Evolutionary conservation across 2,888 invertebrate species (phyloP), one percentile per base, ranked within the genome.

Genomic region (Dynastes tityus): DNA sequence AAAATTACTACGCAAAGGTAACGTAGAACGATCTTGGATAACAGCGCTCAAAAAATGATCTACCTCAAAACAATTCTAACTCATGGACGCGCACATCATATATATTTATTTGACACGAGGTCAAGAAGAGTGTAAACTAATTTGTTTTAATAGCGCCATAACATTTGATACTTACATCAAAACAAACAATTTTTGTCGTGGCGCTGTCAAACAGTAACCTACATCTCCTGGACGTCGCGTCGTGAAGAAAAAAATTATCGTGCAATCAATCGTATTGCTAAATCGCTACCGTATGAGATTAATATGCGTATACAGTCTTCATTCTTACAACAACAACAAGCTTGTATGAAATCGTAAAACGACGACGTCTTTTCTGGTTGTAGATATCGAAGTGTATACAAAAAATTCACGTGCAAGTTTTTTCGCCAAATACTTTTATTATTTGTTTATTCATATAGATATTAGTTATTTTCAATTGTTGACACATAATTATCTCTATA

Each of bases 91-190:
- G 45, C 11, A 32, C 8, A 58, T 73, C 45, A 11, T 2, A 58
- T 27, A 22, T 73, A 73, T 73, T 58, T 73, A 58, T 73, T 73
- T 40, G 37, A 58, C 58, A 73, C 55, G 58, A 73, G 73, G 73
- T 73, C 73, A 73, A 40, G 16, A 58, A 11, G 37, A 73, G 16
- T 73, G 58, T 71, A 55, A 71, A 71, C 73, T 9, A 58, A 73
- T 55, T 73, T 73, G 73, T 73, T 58, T 40, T 61, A 58, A 32
- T 37, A 58, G 55, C 58, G 58, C 73, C 73, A 73, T 51, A 58
- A 58, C 58, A 55, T 73, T 16, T 68, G 68, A 68, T 51, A 73
- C 13, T 37, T 40, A 61, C 55, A 73, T 61, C 58, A 73, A 73
- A 73, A 73, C 73, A 73, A 73, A 73, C 27, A 45, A 32, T 63